phyloP scores from a whole-genome alignment of 1,140 invertebrate species.

The Trichomalopsis sarcophagae region DNA sequence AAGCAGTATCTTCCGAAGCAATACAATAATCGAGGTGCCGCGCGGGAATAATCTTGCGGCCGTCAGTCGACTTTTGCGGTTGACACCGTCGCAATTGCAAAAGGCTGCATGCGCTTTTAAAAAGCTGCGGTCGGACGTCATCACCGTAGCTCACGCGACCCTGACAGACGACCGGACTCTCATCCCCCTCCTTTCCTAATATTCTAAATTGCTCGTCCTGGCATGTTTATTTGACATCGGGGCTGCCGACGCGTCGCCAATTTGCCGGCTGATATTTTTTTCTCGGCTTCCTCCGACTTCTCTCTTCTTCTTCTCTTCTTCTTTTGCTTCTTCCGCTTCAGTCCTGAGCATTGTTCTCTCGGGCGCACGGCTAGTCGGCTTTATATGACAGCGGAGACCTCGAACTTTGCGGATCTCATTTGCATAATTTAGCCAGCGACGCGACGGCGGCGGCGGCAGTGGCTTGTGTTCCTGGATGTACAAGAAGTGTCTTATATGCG shows the following conservation, averaged over 20 bases:
- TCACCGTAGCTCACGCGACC: conserved; percentile 57
- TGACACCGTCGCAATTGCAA: conserved; percentile 40
- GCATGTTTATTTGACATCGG: conserved; percentile 58
- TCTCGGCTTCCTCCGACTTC: neutral
- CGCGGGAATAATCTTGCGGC: conserved; percentile 17
- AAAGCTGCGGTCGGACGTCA: conserved; percentile 55
- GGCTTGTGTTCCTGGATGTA: neutral
- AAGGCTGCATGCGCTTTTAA: conserved; percentile 33
- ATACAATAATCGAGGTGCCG: neutral
- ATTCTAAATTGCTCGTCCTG: conserved; percentile 56
- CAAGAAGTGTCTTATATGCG: conserved; percentile 26
- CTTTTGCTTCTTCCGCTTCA: neutral
- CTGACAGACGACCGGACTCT: conserved; percentile 48
- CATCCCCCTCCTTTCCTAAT: conserved; percentile 31
- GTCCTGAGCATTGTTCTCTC: conserved; percentile 31
- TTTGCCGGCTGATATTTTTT: conserved; percentile 50
- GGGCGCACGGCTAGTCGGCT: neutral
- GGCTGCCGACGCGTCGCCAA: conserved; percentile 54
- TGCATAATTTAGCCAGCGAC: conserved; percentile 48
- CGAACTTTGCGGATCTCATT: conserved; percentile 49
- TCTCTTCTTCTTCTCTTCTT: neutral
- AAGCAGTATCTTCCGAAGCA: conserved; percentile 2
- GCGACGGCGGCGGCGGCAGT: neutral
- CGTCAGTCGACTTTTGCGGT: conserved; percentile 50
- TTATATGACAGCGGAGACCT: conserved; percentile 26